Conservation (phyloP, 2,113 vertebrate genomes). For the Macquaria ambigua region DNA sequence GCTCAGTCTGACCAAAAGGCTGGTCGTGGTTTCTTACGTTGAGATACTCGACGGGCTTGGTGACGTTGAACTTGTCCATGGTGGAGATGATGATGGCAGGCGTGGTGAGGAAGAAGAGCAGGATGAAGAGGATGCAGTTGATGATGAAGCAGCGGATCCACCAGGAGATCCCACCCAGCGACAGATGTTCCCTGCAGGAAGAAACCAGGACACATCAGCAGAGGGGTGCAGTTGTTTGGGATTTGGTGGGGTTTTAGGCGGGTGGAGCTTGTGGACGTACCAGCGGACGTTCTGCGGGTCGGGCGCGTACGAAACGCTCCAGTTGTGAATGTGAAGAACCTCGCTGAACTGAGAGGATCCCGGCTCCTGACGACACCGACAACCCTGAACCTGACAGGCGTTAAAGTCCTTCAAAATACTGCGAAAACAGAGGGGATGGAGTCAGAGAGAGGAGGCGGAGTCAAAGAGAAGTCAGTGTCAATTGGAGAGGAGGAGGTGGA, state of each 20-base stretch:
- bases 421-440: neutral
- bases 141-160: slow-evolving; percentile 98
- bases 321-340: slow-evolving; percentile 91
- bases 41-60: slow-evolving; percentile 96
- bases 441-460: neutral
- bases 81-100: slow-evolving; percentile 99
- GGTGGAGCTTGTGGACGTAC: slow-evolving; percentile 76
- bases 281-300: slow-evolving; percentile 98
- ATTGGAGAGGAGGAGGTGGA: neutral
- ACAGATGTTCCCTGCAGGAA: slow-evolving; percentile 92
- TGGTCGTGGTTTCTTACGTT: slow-evolving; percentile 86
- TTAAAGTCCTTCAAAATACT: slow-evolving; percentile 99
- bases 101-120: slow-evolving; percentile 99
- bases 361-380: slow-evolving; percentile 90
- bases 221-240: neutral
- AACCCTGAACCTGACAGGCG: slow-evolving; percentile 95
- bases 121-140: slow-evolving; percentile 96
- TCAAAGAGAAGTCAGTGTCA: too few relatives aligned
- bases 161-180: slow-evolving; percentile 94
- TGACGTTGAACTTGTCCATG: slow-evolving; percentile 99
- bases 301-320: slow-evolving; percentile 95
- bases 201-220: neutral
- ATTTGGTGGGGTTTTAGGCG: accelerated
- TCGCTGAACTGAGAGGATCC: slow-evolving; percentile 92
- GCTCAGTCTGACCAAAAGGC: neutral